Evolutionary conservation across 2,797 vertebrate species (phyloP).

Genomic region (Balearica regulorum): DNA sequence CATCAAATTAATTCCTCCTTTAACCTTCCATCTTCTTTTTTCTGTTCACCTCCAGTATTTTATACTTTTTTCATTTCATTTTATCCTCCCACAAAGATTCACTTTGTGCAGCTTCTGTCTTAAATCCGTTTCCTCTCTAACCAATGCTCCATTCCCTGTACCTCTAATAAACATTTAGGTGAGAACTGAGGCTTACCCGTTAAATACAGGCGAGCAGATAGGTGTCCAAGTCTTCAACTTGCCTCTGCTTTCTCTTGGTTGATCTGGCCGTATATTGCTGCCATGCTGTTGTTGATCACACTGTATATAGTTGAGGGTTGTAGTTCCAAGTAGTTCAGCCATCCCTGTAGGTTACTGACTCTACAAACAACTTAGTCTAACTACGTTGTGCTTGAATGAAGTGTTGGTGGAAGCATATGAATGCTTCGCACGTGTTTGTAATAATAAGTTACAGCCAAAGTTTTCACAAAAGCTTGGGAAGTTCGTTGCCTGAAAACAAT

Average conservation of each 20-base stretch:
- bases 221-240: background rate
- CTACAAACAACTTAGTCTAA: background rate
- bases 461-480: background rate
- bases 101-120: background rate
- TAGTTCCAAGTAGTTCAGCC: background rate
- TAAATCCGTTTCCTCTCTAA: background rate
- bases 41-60: background rate
- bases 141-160: background rate
- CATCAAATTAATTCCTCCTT: background rate
- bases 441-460: background rate
- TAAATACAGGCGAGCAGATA: background rate
- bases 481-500: background rate
- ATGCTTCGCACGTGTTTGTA: background rate
- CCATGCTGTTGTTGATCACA: background rate
- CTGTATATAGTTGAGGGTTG: background rate
- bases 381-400: background rate
- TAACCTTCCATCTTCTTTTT: background rate
- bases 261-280: background rate
- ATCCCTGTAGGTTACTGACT: background rate
- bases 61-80: background rate
- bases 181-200: background rate
- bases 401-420: background rate
- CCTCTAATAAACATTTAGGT: background rate
- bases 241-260: background rate
- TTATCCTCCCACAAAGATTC: background rate